These are phyloP conservation scores for Pteria penguin DNA, from an alignment of 2,888 invertebrate genomes.

Conservation along the genomic window DNA sequence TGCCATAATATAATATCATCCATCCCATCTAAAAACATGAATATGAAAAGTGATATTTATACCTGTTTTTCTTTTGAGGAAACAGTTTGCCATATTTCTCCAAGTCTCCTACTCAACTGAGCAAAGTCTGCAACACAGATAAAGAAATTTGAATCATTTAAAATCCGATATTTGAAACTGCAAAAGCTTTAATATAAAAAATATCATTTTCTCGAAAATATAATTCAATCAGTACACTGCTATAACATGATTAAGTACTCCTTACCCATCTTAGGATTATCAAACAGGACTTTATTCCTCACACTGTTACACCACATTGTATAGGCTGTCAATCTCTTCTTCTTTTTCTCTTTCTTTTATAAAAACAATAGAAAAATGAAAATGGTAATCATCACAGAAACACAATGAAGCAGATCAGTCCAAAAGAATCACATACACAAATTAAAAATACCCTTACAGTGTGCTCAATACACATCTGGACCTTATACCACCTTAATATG, in stretches of 20 bases:
- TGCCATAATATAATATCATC: too few species aligned
- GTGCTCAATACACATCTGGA: too few species aligned
- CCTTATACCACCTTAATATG: too few species aligned
- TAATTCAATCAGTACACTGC: neutral
- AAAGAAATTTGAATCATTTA: neutral
- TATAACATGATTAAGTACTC: neutral
- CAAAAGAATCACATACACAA: too few species aligned
- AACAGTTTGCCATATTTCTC: conserved; percentile 93
- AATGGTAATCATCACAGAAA: too few species aligned
- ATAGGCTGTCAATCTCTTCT: conserved; percentile 86
- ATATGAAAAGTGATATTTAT: too few species aligned
- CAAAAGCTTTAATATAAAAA: neutral
- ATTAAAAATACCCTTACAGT: too few species aligned
- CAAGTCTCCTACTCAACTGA: conserved; percentile 89
- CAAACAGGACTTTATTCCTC: conserved; percentile 86
- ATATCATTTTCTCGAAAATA: neutral
- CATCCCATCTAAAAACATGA: too few species aligned
- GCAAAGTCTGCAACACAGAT: conserved; percentile 85
- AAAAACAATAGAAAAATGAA: neutral
- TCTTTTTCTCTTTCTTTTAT: conserved; percentile 56
- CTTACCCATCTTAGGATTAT: conserved; percentile 87
- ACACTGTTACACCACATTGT: conserved; percentile 94
- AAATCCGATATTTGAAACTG: too few species aligned
- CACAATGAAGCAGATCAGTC: too few species aligned
- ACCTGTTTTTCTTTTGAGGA: conserved; percentile 83